Evolutionary conservation across 1,140 invertebrate species (phyloP), one percentile per base, ranked within the genome.

Genomic region (Hesperophylax magnus): DNA sequence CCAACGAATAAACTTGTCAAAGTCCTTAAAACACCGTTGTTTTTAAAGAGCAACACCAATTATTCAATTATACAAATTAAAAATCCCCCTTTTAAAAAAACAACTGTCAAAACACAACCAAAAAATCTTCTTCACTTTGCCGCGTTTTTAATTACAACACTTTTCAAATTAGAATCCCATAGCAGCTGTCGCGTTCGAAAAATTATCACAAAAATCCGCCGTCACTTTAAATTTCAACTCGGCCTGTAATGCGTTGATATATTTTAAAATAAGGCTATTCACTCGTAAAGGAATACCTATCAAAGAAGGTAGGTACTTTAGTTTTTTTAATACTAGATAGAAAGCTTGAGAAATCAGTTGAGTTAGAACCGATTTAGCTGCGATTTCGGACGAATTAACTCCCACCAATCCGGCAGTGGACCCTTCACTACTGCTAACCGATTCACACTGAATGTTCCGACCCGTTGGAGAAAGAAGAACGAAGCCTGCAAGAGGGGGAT

Each of bases 101-200:
- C 22, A 67, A 67, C 9, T 67, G 63, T 67, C 63, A 67, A 67
- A 67, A 67, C 22, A 67, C 17, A 34, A 11, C 39, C 9, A 47
- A 17, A 27, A 34, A 34, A 67, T 67, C 22, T 67, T 67, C 6
- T 11, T 67, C 63, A 67, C 63, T 67, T 67, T 67, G 27, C 22
- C 63, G 63, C 63, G 27, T 67, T 61, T 61, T 61, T 67, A 67
- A 67, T 67, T 67, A 34, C 24, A 67, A 27, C 31, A 17, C 31
- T 67, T 65, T 67, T 67, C 31, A 67, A 67, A 31, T 67, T 67
- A 67, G 22, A 67, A 67, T 67, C 63, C 63, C 9, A 67, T 31
- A 8, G 63, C 63, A 67, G 63, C 63, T 67, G 63, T 67, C 63
- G 31, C 63, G 63, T 31, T 61, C 20, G 1, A 60, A n/a, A 60